These are phyloP conservation scores for Troides aeacus DNA, from an alignment of 2,888 invertebrate genomes.

Conservation along the genomic window DNA sequence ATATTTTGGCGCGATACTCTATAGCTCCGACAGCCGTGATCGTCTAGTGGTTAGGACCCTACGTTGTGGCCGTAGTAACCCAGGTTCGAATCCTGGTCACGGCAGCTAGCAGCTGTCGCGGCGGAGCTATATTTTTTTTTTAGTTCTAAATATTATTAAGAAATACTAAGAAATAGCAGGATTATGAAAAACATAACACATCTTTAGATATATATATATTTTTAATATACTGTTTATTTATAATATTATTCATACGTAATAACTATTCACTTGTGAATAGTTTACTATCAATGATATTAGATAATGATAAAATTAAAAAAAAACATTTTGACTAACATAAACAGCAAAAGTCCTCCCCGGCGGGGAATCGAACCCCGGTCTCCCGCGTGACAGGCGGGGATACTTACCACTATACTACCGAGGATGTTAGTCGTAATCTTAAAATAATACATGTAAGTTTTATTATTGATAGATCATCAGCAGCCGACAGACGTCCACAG, in stretches of 20 bases:
- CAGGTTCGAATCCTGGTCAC: constrained; percentile 84
- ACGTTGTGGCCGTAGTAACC: constrained; percentile 89
- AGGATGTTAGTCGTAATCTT: constrained; percentile 43
- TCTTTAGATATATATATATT: background rate
- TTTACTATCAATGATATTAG: constrained; percentile 17
- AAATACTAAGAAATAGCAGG: background rate
- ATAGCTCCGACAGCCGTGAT: constrained; percentile 64
- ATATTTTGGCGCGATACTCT: constrained; percentile 36
- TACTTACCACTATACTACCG: constrained; percentile 81
- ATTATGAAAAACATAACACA: background rate
- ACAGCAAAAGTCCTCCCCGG: constrained; percentile 47
- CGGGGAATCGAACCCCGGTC: constrained; percentile 81
- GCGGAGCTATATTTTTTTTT: constrained; percentile 29
- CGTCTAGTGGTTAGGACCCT: constrained; percentile 88
- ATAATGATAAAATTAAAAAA: background rate
- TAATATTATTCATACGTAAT: background rate
- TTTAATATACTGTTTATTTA: background rate
- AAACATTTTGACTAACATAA: background rate
- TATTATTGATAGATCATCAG: too few species aligned
- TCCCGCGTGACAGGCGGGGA: constrained; percentile 81
- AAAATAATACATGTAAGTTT: too few species aligned
- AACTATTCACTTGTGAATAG: background rate
- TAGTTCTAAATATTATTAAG: background rate
- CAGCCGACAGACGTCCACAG: too few species aligned
- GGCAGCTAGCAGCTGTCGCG: constrained; percentile 44